Conservation (phyloP, 1,140 invertebrate species). For the Drosophila azteca region DNA sequence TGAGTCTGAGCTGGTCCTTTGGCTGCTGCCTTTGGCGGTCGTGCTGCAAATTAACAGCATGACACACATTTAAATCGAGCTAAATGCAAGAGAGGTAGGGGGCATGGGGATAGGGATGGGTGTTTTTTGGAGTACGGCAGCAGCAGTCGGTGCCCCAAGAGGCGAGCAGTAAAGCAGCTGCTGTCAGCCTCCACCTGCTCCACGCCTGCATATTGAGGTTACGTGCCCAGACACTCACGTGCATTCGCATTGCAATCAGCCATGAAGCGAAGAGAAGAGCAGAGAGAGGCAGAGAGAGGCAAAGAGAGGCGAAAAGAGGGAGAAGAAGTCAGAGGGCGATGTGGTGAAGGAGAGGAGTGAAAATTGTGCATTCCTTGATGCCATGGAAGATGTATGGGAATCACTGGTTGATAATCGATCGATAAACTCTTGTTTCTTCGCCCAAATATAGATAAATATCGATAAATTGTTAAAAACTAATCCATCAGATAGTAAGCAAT, state of each 20-base stretch:
- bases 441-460: too few species aligned
- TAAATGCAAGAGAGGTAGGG: slow-evolving; percentile 13
- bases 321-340: background rate
- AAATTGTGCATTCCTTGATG: too few species aligned
- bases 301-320: background rate
- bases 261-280: background rate
- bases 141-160: too few species aligned
- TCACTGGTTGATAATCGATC: too few species aligned
- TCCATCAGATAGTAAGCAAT: too few species aligned
- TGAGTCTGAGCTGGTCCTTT: slow-evolving; percentile 5
- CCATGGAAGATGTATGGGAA: too few species aligned
- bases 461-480: too few species aligned
- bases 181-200: slow-evolving; percentile 2
- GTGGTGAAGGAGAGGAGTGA: too few species aligned
- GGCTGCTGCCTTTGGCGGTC: slow-evolving; percentile 16
- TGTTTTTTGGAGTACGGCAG: background rate
- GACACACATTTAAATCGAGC: slow-evolving; percentile 75
- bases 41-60: slow-evolving; percentile 75
- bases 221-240: slow-evolving; percentile 39
- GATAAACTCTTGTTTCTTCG: too few species aligned
- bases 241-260: background rate
- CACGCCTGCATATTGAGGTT: slow-evolving; percentile 58
- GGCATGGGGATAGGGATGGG: background rate
- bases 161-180: slow-evolving; percentile 1
- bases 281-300: too few species aligned